phyloP scores from a whole-genome alignment of 2,888 invertebrate species.

The Tachina lurida region DNA sequence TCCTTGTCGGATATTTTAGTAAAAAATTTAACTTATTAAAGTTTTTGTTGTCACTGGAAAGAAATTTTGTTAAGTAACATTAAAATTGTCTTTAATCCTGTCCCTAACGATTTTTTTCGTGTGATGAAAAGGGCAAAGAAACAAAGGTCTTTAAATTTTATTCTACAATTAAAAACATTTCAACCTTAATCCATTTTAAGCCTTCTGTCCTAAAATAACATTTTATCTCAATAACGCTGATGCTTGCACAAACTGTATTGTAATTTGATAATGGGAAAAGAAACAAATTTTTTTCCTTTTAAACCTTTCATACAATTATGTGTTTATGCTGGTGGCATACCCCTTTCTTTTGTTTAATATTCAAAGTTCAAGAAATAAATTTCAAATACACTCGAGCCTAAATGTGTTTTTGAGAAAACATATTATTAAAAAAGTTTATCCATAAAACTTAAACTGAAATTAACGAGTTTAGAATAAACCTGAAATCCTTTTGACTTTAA shows the following conservation, averaged over 20 bases:
- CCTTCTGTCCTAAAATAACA: background rate
- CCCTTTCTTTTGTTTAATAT: background rate
- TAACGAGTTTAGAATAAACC: background rate
- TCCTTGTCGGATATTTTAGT: too few species aligned
- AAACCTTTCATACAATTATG: background rate
- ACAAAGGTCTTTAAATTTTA: too few species aligned
- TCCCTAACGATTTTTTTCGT: too few species aligned
- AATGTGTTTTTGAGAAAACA: background rate
- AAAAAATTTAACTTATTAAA: too few species aligned
- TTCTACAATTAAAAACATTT: too few species aligned
- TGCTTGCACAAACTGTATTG: background rate
- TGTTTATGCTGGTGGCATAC: background rate
- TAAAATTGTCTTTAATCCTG: too few species aligned
- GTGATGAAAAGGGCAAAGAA: too few species aligned
- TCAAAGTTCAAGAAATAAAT: background rate
- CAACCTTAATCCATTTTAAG: too few species aligned
- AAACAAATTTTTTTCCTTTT: background rate
- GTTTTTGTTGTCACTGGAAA: too few species aligned
- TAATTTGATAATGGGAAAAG: background rate
- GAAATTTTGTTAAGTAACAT: too few species aligned
- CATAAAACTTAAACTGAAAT: background rate
- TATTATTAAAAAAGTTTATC: background rate
- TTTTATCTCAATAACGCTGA: background rate
- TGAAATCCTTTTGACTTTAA: too few species aligned
- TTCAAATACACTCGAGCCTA: background rate